These are phyloP conservation scores for Empidonax alnorum DNA, from an alignment of 2,113 vertebrate species.

Conservation along the genomic window DNA sequence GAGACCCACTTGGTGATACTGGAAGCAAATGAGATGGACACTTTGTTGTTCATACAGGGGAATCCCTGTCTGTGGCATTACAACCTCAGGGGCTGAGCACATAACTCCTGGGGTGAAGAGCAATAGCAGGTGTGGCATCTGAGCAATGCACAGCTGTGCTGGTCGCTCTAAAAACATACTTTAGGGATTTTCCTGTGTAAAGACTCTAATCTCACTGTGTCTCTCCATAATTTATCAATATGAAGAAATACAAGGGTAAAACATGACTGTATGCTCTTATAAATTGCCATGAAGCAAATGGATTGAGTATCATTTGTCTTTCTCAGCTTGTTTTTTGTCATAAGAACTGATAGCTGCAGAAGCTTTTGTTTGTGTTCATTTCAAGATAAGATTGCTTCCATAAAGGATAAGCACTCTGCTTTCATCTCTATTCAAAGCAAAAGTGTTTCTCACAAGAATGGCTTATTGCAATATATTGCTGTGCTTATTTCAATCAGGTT, in stretches of 20 bases:
- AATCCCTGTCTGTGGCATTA: not conserved
- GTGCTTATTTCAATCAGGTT: not conserved
- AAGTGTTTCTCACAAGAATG: not conserved
- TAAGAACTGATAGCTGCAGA: not conserved
- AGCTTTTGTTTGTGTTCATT: not conserved
- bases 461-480: not conserved
- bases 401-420: not conserved
- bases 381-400: not conserved
- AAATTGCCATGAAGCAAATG: not conserved
- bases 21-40: not conserved
- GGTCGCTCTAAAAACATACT: not conserved
- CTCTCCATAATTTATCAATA: not conserved
- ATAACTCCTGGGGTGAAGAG: not conserved
- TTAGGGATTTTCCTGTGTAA: not conserved
- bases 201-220: not conserved
- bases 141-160: not conserved
- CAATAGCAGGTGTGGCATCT: not conserved
- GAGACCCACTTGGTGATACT: not conserved
- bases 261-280: not conserved
- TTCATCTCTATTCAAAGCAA: not conserved
- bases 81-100: not conserved
- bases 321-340: not conserved
- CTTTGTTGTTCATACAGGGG: rapidly evolving
- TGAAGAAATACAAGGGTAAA: not conserved
- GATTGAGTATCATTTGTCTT: not conserved